A percentile compares a stretch with the other conserved stretches of the same genome.
phyloP scores from a whole-genome alignment of 2,113 vertebrate genomes.

The Circaetus cinerascens region DNA sequence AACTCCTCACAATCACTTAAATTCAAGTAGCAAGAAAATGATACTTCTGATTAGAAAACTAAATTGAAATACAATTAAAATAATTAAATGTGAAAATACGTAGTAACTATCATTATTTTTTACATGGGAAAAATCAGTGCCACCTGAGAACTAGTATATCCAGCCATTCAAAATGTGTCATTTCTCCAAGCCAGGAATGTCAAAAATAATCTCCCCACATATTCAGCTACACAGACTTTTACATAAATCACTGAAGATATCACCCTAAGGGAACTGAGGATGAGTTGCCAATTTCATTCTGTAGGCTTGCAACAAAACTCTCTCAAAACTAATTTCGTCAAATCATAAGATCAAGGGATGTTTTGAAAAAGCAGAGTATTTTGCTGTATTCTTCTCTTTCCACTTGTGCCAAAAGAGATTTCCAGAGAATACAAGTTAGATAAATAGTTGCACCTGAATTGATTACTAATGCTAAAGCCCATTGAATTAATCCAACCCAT shows the following conservation, averaged over 20 bases:
- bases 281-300: conserved; percentile 34
- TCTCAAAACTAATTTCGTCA: conserved; percentile 21
- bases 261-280: conserved; percentile 1
- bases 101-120: background rate
- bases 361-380: background rate
- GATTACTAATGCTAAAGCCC: background rate
- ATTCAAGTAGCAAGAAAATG: conserved; percentile 28
- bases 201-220: conserved; percentile 42
- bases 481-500: background rate
- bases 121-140: background rate
- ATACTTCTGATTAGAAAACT: conserved; percentile 42
- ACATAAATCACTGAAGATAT: conserved; percentile 43
- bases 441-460: conserved; percentile 6
- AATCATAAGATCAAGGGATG: background rate
- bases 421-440: background rate
- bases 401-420: background rate
- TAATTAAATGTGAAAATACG: conserved; percentile 29
- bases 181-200: conserved; percentile 16
- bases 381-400: background rate
- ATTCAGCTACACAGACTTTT: conserved; percentile 26
- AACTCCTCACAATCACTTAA: conserved; percentile 14
- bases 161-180: background rate
- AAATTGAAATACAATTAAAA: conserved; percentile 30
- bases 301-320: background rate
- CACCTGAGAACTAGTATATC: conserved; percentile 11